A percentile compares a stretch with the other conserved stretches of the same genome.
Evolutionary conservation across 2,113 vertebrate genomes (phyloP).

Genomic region (Chrysemys picta): DNA sequence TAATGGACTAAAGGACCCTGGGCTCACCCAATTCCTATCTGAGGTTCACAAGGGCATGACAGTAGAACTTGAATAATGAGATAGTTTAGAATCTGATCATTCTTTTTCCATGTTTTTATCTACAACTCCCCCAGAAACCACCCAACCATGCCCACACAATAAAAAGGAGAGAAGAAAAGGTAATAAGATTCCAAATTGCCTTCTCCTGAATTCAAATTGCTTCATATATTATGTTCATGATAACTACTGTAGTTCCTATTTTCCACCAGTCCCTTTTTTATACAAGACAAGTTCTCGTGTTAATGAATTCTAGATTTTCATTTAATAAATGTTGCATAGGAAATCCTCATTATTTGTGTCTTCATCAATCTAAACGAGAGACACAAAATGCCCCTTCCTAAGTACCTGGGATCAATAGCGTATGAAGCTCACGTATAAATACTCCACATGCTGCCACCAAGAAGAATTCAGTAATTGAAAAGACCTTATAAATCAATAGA

Average conservation of each 20-base stretch:
- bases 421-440: slow-evolving; percentile 51
- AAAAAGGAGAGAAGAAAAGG: slow-evolving; percentile 56
- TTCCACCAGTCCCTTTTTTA: not conserved
- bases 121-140: slow-evolving; percentile 52
- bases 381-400: slow-evolving; percentile 8
- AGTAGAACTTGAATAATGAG: accelerated
- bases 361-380: slow-evolving; percentile 33
- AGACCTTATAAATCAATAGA: slow-evolving; percentile 76
- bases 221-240: slow-evolving; percentile 59
- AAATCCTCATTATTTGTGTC: slow-evolving; percentile 46
- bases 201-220: slow-evolving; percentile 65
- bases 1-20: not conserved
- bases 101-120: not conserved
- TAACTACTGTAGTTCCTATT: slow-evolving; percentile 23
- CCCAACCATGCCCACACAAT: slow-evolving; percentile 35
- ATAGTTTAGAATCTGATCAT: not conserved
- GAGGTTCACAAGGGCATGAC: accelerated
- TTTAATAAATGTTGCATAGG: slow-evolving; percentile 60
- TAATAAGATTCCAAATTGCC: slow-evolving; percentile 74
- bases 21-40: accelerated
- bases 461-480: slow-evolving; percentile 72
- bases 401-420: slow-evolving; percentile 43
- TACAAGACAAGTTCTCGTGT: not conserved
- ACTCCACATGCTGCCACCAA: slow-evolving; percentile 16
- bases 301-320: slow-evolving; percentile 66